A percentile compares a stretch with the other conserved stretches of the same genome.
phyloP scores from a whole-genome alignment of 2,113 vertebrate genomes.

The Nibea albiflora region DNA sequence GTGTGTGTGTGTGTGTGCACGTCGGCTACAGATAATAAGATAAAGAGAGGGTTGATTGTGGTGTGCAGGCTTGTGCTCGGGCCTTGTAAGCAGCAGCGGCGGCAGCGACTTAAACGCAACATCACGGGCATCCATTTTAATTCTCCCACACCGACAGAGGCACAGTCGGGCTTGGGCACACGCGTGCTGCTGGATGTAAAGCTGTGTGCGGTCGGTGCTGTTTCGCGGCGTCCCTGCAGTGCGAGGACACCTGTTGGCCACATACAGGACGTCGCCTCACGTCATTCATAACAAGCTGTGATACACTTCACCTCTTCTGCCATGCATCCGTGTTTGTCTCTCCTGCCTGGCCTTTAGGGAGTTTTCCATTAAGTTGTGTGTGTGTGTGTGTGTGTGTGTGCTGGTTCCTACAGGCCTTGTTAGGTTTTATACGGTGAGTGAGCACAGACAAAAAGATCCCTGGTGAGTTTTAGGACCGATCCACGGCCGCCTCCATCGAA shows the following conservation, averaged over 20 bases:
- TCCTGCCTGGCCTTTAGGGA: neutral
- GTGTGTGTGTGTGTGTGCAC: neutral
- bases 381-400: neutral
- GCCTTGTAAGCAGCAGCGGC: slow-evolving; percentile 28
- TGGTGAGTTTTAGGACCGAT: slow-evolving; percentile 8
- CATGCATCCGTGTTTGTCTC: slow-evolving; percentile 1
- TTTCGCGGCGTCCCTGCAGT: slow-evolving; percentile 1
- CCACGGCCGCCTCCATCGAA: neutral
- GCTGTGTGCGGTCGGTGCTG: neutral
- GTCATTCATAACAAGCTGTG: neutral
- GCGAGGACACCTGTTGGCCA: slow-evolving; percentile 64
- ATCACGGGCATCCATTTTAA: slow-evolving; percentile 51
- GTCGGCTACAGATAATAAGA: slow-evolving; percentile 34
- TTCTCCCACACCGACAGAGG: neutral
- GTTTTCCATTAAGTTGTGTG: neutral
- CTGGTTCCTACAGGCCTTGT: slow-evolving; percentile 36
- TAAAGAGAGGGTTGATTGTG: slow-evolving; percentile 7
- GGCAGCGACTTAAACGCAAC: neutral
- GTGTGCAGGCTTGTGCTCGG: slow-evolving; percentile 5
- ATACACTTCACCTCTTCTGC: neutral
- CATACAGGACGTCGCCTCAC: neutral
- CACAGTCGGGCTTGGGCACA: neutral
- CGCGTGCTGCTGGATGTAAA: neutral
- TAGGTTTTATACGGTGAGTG: slow-evolving; percentile 35
- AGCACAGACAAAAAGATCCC: slow-evolving; percentile 62